Base-by-base conservation (phyloP, 2,888 invertebrate genomes). In the Ichneumon xanthorius region DNA sequence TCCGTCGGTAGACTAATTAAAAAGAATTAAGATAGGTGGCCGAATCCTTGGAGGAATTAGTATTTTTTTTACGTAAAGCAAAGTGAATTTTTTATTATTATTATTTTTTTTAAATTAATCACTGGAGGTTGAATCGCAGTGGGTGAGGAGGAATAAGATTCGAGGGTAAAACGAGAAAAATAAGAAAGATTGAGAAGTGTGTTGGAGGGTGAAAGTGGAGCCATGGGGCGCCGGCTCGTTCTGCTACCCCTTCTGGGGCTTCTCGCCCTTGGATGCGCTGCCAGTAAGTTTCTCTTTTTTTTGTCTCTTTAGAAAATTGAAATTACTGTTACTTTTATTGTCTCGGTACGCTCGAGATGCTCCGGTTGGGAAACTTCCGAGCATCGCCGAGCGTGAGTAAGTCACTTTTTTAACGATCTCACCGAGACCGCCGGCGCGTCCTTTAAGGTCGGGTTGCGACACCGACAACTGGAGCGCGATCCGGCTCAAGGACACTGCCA, bases 321-420 rank as follows among this genome's bases (percentile, higher is more conserved):
- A 50, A 45, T 80, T 26, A 63, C 84, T 77, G 67, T 71, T 78
- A 67, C 63, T 84, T 76, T 82, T 88, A 88, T 89, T 85, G 89
- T 88, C 94, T 40, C 22, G 45, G 50, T 82, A 85, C 87, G 40
- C 61, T 63, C 55, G 55, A 55, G 73, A 72, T 48, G 58, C 22
- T 50, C 33, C 33, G 19, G 45, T 82, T 87, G 87, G 37, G 82
- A 72, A 55, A 87, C n/a, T 68, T 16, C 76, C n/a, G 40, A 72
- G 48, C 22, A 53, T 75, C 72, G 63, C 30, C 45, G 33, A 53
- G 61, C 55, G 37, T 33, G 72, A 16, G 67, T 48, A 48, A 50
- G 61, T 30, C 6, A 45, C 48, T 89, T 80, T 91, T 94, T 95
- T 80, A 92, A 92, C 86, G 94, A 95, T 58, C 94, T 96, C 85